Percentiles rank a stretch among this genome's conserved stretches.
Conservation (phyloP, 1,140 invertebrate species). For the Gonatopus flavifemur region DNA sequence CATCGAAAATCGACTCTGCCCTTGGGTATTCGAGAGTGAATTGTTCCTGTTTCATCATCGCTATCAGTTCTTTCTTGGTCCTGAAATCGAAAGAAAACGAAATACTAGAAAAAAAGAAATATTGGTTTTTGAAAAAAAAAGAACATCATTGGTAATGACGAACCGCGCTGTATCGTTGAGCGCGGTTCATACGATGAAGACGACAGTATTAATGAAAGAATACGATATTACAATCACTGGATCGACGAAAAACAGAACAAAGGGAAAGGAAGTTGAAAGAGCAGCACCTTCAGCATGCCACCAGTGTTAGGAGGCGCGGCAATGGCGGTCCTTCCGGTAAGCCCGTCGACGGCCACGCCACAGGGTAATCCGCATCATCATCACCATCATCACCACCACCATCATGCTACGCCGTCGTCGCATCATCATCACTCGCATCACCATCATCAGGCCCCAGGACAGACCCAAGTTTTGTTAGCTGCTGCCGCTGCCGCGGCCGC, state of each 20-base stretch:
- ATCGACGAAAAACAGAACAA: slow-evolving; percentile 10
- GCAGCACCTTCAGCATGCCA: slow-evolving; percentile 41
- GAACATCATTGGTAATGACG: neutral
- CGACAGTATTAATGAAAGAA: slow-evolving; percentile 7
- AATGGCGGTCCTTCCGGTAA: slow-evolving; percentile 59
- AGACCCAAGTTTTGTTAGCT: slow-evolving; percentile 41
- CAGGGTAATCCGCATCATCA: slow-evolving; percentile 48
- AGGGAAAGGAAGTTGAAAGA: slow-evolving; percentile 2
- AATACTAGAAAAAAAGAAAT: too few species aligned
- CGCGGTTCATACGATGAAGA: neutral
- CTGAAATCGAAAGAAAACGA: too few species aligned
- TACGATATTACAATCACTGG: neutral
- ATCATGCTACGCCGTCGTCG: too few species aligned
- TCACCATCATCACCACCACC: slow-evolving; percentile 14
- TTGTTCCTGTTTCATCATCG: too few species aligned
- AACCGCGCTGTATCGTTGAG: too few species aligned
- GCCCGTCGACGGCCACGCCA: slow-evolving; percentile 56
- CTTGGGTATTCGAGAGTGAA: too few species aligned
- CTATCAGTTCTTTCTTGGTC: too few species aligned
- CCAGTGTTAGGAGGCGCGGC: slow-evolving; percentile 56
- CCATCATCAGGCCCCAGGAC: slow-evolving; percentile 37
- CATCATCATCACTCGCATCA: slow-evolving; percentile 12
- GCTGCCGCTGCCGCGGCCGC: slow-evolving; percentile 12
- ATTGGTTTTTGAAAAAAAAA: too few species aligned
- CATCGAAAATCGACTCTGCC: too few species aligned